Evolutionary conservation across 1,140 invertebrate genomes (phyloP), one percentile per base, ranked within the genome.

Genomic region (Drosophila biarmipes): DNA sequence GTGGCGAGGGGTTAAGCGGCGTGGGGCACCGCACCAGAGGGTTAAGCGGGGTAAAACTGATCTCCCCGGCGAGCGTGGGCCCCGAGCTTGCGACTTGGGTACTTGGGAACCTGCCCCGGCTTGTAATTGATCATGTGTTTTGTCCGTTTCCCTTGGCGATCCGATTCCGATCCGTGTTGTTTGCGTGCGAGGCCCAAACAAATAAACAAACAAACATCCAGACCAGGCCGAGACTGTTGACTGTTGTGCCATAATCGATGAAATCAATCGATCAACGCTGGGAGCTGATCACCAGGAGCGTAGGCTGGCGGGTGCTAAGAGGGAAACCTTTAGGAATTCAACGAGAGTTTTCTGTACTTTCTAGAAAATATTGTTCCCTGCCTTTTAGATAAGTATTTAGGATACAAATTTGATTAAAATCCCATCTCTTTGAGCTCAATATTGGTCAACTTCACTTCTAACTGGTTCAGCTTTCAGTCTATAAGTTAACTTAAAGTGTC

Each of bases 61-160:
- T 40, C 35, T 61, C 51, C 49, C 61, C 66, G 57, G 43, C 35
- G 51, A 74, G 68, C 71, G 71, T 74, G 62, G 43, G 71, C 46
- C 49, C 34, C 51, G 37, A 59, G 64, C 66, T 67, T 53, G 37
- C 48, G 38, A 17, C 55, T 73, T 59, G 64, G 59, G 38, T 17
- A 67, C 56, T 52, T 12, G 52, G 43, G 34, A 42, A 67, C 62
- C 62, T 77, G 74, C 63, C 63, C 37, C 73, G 55, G 63, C 84
- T 89, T 87, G 84, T 89, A 89, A 89, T 89, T 89, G 84, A 89
- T 89, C 84, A 89, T 89, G 85, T 89, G 84, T 72, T 72, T 67
- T 85, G 61, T 81, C 27, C 49, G 40, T 45, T 24, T 69, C 49
- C 64, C 43, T 40, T 52, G 46, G 59, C 35, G 15, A 68, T 55